Percentiles rank a stretch among this genome's conserved stretches.
Conservation (phyloP, 2,888 invertebrate genomes). For the Plebejus melissa region DNA sequence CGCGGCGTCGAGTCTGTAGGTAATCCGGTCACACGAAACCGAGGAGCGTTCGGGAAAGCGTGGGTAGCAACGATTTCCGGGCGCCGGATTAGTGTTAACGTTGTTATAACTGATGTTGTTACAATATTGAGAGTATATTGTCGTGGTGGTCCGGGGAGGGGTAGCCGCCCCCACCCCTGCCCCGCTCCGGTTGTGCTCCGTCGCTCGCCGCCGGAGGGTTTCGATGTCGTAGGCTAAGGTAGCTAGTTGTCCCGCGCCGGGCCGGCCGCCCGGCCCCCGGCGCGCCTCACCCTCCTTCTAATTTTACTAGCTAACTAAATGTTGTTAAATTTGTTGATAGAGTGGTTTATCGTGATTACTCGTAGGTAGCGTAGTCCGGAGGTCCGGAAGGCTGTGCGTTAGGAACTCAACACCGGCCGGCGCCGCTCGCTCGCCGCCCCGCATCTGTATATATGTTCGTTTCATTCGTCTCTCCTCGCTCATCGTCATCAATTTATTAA, state of each 20-base stretch:
- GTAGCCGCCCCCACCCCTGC: not conserved
- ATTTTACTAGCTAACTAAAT: slow-evolving; percentile 78
- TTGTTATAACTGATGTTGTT: slow-evolving; percentile 79
- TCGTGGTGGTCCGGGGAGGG: slow-evolving; percentile 45
- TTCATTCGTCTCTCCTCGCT: slow-evolving; percentile 76
- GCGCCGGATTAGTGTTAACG: slow-evolving; percentile 74
- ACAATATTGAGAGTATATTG: slow-evolving; percentile 80
- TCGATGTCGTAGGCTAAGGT: slow-evolving; percentile 66
- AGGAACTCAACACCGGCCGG: slow-evolving; percentile 57
- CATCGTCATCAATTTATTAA: slow-evolving; percentile 79
- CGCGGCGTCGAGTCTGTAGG: not conserved
- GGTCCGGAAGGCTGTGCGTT: slow-evolving; percentile 73
- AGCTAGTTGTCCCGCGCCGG: slow-evolving; percentile 54
- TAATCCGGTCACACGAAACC: not conserved
- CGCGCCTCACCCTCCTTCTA: slow-evolving; percentile 60
- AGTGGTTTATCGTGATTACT: slow-evolving; percentile 71
- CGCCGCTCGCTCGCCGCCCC: slow-evolving; percentile 37
- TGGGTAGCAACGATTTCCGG: slow-evolving; percentile 56
- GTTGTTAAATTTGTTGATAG: slow-evolving; percentile 78
- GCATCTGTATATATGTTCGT: slow-evolving; percentile 71
- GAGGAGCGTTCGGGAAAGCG: slow-evolving; percentile 61
- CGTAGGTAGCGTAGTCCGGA: slow-evolving; percentile 62
- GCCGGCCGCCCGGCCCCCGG: slow-evolving; percentile 39
- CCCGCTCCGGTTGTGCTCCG: slow-evolving; percentile 32
- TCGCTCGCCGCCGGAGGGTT: slow-evolving; percentile 56